A percentile compares a stretch with the other conserved stretches of the same genome.
phyloP scores from a whole-genome alignment of 2,113 vertebrate genomes.

The Phyllopteryx taeniolatus region DNA sequence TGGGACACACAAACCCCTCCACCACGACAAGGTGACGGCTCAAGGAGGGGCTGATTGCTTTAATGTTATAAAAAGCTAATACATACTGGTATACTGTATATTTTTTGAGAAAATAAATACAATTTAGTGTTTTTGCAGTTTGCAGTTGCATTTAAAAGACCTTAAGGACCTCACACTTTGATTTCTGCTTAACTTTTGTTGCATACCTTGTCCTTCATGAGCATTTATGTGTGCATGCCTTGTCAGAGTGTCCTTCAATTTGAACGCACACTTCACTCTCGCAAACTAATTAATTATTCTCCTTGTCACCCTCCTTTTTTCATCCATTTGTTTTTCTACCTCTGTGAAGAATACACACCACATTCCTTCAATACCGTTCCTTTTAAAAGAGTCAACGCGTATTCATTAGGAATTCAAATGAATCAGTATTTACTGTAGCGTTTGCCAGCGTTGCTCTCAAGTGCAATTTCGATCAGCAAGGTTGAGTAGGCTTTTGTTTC shows the following conservation, averaged over 20 bases:
- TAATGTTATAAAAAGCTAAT: conserved; percentile 11
- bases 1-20: too few species aligned
- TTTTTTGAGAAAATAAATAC: background rate
- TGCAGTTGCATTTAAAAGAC: conserved; percentile 19
- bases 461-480: conserved; percentile 74
- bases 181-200: conserved; percentile 56
- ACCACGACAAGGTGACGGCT: too few species aligned
- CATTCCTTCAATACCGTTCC: conserved; percentile 66
- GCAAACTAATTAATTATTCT: conserved; percentile 69
- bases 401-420: conserved; percentile 72
- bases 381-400: conserved; percentile 51
- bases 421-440: conserved; percentile 70
- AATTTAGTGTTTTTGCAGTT: background rate
- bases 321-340: conserved; percentile 62
- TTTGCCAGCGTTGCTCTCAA: conserved; percentile 66
- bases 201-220: conserved; percentile 49
- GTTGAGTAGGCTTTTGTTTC: conserved; percentile 74
- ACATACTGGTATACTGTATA: background rate
- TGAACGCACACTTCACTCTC: conserved; percentile 64
- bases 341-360: conserved; percentile 50
- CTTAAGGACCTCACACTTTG: conserved; percentile 51
- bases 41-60: conserved; percentile 12
- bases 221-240: conserved; percentile 36
- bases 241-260: conserved; percentile 52
- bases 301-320: conserved; percentile 64